Conservation (phyloP, 2,113 vertebrate species). For the Zapus hudsonius region DNA sequence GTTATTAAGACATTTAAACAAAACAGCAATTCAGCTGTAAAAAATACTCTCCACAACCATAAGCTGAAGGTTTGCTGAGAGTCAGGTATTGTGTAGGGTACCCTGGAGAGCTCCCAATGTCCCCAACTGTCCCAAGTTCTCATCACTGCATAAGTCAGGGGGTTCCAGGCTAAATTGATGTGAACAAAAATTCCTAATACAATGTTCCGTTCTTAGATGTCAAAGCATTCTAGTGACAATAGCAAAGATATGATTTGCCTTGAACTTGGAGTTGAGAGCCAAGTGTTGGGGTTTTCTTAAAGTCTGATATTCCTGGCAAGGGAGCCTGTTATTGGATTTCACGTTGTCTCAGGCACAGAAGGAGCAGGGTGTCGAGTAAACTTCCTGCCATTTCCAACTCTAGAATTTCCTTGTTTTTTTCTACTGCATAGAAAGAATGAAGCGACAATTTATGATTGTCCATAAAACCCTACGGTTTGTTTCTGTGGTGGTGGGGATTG, state of each 20-base stretch:
- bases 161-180: not conserved
- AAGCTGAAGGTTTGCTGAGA: not conserved
- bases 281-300: not conserved
- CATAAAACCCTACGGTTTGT: not conserved
- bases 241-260: not conserved
- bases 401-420: not conserved
- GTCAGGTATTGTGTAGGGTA: rapidly evolving
- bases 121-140: not conserved
- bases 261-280: not conserved
- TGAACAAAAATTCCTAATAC: not conserved
- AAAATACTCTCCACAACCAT: not conserved
- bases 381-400: not conserved
- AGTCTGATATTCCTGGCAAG: not conserved
- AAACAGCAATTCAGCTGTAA: not conserved
- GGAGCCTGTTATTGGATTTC: not conserved
- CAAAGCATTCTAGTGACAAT: not conserved
- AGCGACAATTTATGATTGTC: not conserved
- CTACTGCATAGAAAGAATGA: not conserved
- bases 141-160: not conserved
- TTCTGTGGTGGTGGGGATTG: too few species aligned
- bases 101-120: not conserved
- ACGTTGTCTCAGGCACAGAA: not conserved
- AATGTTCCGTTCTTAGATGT: not conserved
- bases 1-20: too few species aligned
- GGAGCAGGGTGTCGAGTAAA: not conserved